Percentiles rank a stretch among this genome's conserved stretches.
phyloP scores from a whole-genome alignment of 1,140 invertebrate genomes.

The Rhopalosiphum padi region DNA sequence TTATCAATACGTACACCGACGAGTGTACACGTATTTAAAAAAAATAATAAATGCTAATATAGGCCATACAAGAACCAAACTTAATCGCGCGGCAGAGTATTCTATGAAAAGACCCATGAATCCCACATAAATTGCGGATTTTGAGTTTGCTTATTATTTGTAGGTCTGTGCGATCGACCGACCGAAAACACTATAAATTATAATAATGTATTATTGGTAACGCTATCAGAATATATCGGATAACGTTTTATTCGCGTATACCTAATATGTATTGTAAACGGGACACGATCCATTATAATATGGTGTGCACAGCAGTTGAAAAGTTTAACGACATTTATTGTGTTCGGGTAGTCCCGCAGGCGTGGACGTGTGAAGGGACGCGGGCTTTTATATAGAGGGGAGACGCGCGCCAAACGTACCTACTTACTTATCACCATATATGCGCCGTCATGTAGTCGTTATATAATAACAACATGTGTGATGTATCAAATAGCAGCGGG shows the following conservation, averaged over 20 bases:
- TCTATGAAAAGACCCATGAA: too few relatives aligned
- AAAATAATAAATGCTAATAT: too few relatives aligned
- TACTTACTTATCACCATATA: not conserved
- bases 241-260: not conserved
- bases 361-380: not conserved
- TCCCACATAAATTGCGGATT: too few relatives aligned
- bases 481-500: not conserved
- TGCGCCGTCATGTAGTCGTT: not conserved
- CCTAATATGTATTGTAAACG: not conserved
- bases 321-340: not conserved
- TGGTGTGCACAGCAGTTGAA: not conserved
- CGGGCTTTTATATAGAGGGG: not conserved
- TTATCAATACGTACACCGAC: too few relatives aligned
- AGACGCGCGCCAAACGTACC: not conserved
- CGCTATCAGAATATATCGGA: not conserved
- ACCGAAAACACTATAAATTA: not conserved
- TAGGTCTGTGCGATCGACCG: not conserved
- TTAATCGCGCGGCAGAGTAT: too few relatives aligned
- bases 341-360: not conserved
- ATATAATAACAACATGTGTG: not conserved
- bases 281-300: not conserved
- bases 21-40: too few relatives aligned
- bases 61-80: too few relatives aligned
- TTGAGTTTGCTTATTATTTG: not conserved
- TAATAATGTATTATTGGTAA: not conserved